Evolutionary conservation across 2,797 vertebrate genomes (phyloP).

Genomic region (Rhodeus uyekii): DNA sequence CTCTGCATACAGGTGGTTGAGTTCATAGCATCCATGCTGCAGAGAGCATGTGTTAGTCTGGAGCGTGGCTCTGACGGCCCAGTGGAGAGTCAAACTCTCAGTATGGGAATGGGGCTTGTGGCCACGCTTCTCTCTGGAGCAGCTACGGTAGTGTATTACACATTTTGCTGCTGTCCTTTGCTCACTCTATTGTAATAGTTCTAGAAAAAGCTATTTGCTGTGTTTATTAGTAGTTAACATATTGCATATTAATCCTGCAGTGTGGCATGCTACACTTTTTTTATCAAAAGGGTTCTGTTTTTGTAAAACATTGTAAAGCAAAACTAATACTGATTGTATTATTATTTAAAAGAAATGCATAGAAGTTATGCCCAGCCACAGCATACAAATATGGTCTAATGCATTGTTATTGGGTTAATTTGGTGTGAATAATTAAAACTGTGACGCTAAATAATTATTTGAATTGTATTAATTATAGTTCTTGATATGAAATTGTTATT

Average conservation of each 20-base stretch:
- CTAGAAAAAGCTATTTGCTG: not conserved
- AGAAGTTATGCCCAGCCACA: not conserved
- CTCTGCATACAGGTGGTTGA: constrained; percentile 79
- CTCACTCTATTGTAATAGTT: not conserved
- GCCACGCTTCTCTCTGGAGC: constrained; percentile 86
- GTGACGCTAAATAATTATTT: not conserved
- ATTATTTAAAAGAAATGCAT: not conserved
- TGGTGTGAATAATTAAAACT: not conserved
- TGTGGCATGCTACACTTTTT: not conserved
- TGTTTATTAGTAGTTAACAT: not conserved
- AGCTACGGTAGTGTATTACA: constrained; percentile 75
- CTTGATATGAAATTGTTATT: not conserved
- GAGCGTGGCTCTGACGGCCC: constrained; percentile 60
- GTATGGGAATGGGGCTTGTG: constrained; percentile 91
- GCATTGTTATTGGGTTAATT: not conserved
- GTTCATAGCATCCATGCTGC: constrained; percentile 83
- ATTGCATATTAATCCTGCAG: not conserved
- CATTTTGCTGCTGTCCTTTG: not conserved
- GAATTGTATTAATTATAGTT: no score
- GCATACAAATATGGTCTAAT: not conserved
- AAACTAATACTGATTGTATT: no score
- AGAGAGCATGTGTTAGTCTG: constrained; percentile 80
- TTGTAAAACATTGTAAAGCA: no score
- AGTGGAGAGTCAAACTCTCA: constrained; percentile 85
- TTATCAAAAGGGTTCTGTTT: not conserved